Conservation (phyloP, 92 coral and sea anemone species). For the Palythoa caribaeorum region DNA sequence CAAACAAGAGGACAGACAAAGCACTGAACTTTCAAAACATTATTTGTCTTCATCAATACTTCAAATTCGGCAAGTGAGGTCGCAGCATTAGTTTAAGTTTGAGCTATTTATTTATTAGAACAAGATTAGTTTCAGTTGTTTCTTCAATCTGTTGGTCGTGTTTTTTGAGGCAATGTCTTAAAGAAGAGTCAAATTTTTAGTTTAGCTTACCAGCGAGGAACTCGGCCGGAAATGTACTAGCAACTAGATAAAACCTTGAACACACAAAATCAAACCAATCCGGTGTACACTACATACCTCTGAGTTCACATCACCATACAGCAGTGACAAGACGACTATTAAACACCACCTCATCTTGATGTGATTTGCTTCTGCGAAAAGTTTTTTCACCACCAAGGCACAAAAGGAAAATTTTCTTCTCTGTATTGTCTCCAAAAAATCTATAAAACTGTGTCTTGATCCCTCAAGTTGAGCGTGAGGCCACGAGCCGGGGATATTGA, state of each 20-base stretch:
- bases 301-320: constrained; percentile 26
- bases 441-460: background rate
- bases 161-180: background rate
- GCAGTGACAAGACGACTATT: background rate
- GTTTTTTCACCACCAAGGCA: background rate
- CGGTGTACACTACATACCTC: constrained; percentile 42
- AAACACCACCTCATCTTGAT: constrained; percentile 7
- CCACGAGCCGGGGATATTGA: constrained; percentile 31
- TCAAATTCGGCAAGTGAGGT: background rate
- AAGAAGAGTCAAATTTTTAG: background rate
- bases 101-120: background rate
- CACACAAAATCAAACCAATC: background rate
- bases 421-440: background rate
- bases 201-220: background rate
- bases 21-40: constrained; percentile 24
- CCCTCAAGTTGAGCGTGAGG: constrained; percentile 32
- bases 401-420: background rate
- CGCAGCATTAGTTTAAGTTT: background rate
- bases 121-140: background rate
- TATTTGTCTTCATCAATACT: background rate
- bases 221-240: constrained; percentile 35
- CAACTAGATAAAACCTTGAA: background rate
- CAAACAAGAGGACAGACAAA: background rate
- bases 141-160: background rate
- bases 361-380: background rate